Base-by-base conservation (phyloP, 35 echinoderm and acorn worm genomes). In the Heliocidaris tuberculata region DNA sequence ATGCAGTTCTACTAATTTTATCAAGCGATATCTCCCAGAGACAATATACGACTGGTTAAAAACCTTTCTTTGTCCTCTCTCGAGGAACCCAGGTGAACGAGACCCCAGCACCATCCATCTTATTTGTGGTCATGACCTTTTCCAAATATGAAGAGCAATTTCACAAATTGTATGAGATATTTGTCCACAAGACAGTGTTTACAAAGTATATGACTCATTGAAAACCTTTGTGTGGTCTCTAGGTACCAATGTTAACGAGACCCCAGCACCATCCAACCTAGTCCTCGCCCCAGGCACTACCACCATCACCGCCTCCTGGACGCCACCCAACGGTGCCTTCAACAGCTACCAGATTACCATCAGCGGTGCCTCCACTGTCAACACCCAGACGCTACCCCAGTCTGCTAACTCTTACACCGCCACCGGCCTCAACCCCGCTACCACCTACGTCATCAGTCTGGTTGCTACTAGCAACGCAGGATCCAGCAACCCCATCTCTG, bases 321-420 rank as follows among this genome's bases (percentile, higher is more conserved):
- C 91, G 50, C 91, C 91, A 9, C 91, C 91, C 16, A 59, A 30
- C 17, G 91, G 91, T 48, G 31, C 91, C 47, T 93, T 93, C 50
- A 59, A 93, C 91, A 59, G 48, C 47, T 93, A 93, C 91, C 91
- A 93, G 91, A 19, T 93, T 16, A 93, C 91, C 50, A 27, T 93
- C 48, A 48, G 48, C 49, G 11, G 31, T 24, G 47, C 31, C 16
- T 49, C 91, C 50, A 59, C 13, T 9, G n/a, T 59, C 91, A 59
- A 49, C 48, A 59, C 50, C 49, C 13, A 93, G 50, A 59, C 91
- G 3, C 50, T 93, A 59, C 91, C 91, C 19, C 29, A 32, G 5
- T n/a, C 48, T 3, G 31, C 47, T 48, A 93, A 16, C 50, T 50
- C 47, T 27, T 93, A 52, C 50, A 59, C 50, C 0, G 9, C 27